Percentiles rank a stretch among this genome's conserved stretches.
phyloP scores from a whole-genome alignment of 2,888 invertebrate species.

The Agonopterix arenella region DNA sequence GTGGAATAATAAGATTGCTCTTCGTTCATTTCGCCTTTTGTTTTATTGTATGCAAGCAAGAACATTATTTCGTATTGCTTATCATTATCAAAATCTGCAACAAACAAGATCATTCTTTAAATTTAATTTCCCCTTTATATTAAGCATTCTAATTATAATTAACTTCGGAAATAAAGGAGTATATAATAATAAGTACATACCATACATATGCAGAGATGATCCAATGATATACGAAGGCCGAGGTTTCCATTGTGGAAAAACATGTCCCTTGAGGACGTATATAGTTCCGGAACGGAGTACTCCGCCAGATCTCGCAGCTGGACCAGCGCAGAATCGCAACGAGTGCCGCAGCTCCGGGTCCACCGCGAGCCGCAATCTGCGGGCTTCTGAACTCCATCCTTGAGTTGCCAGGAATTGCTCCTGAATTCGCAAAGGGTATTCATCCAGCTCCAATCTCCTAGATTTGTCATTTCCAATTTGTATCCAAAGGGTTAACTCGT shows the following conservation, averaged over 20 bases:
- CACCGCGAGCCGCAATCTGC: conserved; percentile 79
- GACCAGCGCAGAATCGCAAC: conserved; percentile 79
- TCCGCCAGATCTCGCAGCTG: conserved; percentile 65
- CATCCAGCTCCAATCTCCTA: conserved; percentile 70
- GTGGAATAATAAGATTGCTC: no score
- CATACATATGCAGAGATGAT: conserved; percentile 77
- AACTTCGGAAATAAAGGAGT: no score
- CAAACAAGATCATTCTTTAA: background rate
- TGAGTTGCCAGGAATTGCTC: conserved; percentile 77
- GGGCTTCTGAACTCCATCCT: conserved; percentile 77
- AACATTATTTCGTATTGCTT: no score
- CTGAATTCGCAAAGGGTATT: conserved; percentile 78
- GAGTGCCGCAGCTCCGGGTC: conserved; percentile 80
- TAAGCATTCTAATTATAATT: no score
- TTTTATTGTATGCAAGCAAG: no score
- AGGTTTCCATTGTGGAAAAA: conserved; percentile 82
- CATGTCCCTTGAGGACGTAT: conserved; percentile 80
- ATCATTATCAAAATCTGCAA: no score
- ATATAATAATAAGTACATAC: conserved; percentile 25
- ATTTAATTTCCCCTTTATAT: no score
- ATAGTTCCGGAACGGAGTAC: conserved; percentile 66
- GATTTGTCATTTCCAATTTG: conserved; percentile 76
- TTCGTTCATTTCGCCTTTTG: no score
- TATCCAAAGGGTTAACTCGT: conserved; percentile 69
- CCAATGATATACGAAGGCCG: conserved; percentile 78